These are phyloP conservation scores for Argynnis bischoffii DNA, from an alignment of 2,888 invertebrate species.

Conservation along the genomic window DNA sequence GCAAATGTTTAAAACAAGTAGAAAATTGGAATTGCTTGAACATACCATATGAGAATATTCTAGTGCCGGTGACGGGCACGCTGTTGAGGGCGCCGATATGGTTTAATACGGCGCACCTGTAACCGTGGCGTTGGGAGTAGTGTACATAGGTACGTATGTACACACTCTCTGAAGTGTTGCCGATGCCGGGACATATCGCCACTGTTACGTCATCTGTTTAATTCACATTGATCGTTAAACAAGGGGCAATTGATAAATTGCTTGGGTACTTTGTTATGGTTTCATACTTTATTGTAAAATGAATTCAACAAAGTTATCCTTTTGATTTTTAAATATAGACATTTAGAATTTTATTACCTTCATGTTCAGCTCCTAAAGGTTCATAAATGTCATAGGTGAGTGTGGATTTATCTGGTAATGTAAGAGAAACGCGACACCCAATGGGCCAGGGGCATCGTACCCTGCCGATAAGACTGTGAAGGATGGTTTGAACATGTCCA, in stretches of 20 bases:
- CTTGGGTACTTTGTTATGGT: no score
- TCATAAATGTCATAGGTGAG: conserved; percentile 96
- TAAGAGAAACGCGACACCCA: conserved; percentile 90
- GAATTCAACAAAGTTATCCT: background rate
- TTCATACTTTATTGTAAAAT: no score
- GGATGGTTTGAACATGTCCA: conserved; percentile 96
- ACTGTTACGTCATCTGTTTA: conserved; percentile 91
- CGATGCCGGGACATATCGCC: conserved; percentile 95
- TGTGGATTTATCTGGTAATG: conserved; percentile 92
- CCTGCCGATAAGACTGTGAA: conserved; percentile 94
- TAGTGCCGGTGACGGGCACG: conserved; percentile 91
- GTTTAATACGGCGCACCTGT: conserved; percentile 95
- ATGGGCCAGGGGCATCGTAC: conserved; percentile 94
- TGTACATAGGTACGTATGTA: conserved; percentile 97
- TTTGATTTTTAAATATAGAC: background rate
- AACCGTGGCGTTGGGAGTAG: conserved; percentile 95
- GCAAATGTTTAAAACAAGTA: background rate
- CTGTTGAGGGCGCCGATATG: conserved; percentile 94
- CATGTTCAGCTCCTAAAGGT: conserved; percentile 86
- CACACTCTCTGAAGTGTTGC: conserved; percentile 96
- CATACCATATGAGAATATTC: conserved; percentile 96
- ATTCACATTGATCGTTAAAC: background rate
- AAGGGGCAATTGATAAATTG: no score
- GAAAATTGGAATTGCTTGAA: conserved; percentile 27
- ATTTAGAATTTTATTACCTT: conserved; percentile 76